Percentiles rank a stretch among this genome's conserved stretches.
Conservation (phyloP, 2,113 vertebrate genomes). For the Gila orcuttii region DNA sequence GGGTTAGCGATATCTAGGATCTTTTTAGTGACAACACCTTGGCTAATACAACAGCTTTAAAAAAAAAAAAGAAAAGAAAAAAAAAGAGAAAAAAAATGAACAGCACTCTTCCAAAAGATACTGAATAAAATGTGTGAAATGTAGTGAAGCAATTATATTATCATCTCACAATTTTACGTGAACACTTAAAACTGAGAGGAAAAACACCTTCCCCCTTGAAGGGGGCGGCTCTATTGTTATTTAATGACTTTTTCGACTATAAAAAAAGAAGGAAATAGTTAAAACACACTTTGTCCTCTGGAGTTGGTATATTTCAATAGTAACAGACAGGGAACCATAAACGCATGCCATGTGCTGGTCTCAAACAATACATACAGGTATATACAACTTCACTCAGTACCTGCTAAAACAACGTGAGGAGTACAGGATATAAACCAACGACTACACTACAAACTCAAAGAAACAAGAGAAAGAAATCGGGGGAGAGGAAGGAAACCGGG, state of each 20-base stretch:
- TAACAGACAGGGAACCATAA: conserved; percentile 90
- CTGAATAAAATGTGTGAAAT: conserved; percentile 86
- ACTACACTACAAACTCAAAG: conserved; percentile 88
- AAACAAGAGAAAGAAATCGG: conserved; percentile 52
- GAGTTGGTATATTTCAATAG: conserved; percentile 89
- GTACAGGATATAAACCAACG: conserved; percentile 83
- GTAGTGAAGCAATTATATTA: conserved; percentile 86
- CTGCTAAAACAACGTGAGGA: conserved; percentile 96
- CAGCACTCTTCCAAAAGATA: conserved; percentile 91
- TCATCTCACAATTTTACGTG: conserved; percentile 82
- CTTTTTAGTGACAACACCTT: conserved; percentile 83
- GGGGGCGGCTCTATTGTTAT: conserved; percentile 78
- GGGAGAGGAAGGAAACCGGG: conserved; percentile 14
- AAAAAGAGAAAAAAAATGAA: conserved; percentile 57
- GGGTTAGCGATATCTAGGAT: conserved; percentile 78
- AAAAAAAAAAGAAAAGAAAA: conserved; percentile 46
- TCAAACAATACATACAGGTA: conserved; percentile 86
- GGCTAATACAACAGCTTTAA: conserved; percentile 87
- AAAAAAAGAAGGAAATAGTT: conserved; percentile 75
- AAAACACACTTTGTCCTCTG: conserved; percentile 86
- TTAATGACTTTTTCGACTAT: conserved; percentile 81
- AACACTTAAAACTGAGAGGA: conserved; percentile 77
- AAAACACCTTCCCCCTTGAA: conserved; percentile 64
- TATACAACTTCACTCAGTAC: conserved; percentile 98
- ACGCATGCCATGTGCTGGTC: conserved; percentile 93